A percentile compares a stretch with the other conserved stretches of the same genome.
Evolutionary conservation across 2,113 vertebrate genomes (phyloP).

Genomic region (Rana temporaria): DNA sequence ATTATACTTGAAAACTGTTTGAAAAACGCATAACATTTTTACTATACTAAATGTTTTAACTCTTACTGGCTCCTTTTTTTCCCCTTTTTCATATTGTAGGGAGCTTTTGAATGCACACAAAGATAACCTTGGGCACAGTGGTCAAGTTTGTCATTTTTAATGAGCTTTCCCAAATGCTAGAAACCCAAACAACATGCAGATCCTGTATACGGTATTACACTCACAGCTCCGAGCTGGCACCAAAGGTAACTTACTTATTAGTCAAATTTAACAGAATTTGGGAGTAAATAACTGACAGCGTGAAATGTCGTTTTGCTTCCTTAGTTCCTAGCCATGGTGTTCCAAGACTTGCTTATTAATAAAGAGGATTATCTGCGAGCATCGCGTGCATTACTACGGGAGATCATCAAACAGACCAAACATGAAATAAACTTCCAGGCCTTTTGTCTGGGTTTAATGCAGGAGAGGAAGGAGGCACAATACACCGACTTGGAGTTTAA

Average conservation of each 20-base stretch:
- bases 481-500: constrained; percentile 97
- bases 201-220: constrained; percentile 91
- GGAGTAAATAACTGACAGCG: not conserved
- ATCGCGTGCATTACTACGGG: constrained; percentile 89
- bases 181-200: constrained; percentile 98
- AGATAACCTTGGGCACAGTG: constrained; percentile 94
- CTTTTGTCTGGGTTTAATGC: constrained; percentile 97
- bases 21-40: too few species aligned
- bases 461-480: constrained; percentile 89
- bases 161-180: constrained; percentile 93
- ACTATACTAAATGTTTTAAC: not conserved
- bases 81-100: constrained; percentile 66
- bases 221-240: constrained; percentile 94
- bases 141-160: constrained; percentile 98
- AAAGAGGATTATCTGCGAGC: constrained; percentile 96
- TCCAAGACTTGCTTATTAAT: constrained; percentile 94
- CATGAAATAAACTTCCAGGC: constrained; percentile 98
- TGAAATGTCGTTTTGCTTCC: constrained; percentile 2
- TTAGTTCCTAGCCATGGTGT: constrained; percentile 97
- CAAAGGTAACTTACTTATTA: constrained; percentile 79
- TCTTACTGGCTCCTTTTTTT: not conserved
- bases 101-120: constrained; percentile 92
- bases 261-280: not conserved
- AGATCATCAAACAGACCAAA: constrained; percentile 98
- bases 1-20: too few species aligned